Evolutionary conservation across 2,888 invertebrate species (phyloP).

Genomic region (Suillia variegata): DNA sequence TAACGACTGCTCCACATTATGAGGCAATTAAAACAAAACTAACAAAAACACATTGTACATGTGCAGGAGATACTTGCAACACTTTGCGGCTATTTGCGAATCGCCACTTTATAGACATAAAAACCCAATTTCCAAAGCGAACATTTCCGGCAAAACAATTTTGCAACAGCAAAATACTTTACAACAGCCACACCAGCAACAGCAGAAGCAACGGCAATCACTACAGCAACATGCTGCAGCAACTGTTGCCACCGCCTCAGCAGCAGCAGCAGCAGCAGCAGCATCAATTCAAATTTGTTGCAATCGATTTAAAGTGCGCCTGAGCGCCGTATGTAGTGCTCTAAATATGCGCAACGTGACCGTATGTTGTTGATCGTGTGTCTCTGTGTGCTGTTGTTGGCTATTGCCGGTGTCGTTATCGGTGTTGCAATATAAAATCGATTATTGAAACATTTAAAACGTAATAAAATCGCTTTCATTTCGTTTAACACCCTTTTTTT

Average conservation of each 20-base stretch:
- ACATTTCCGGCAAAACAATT: conserved; percentile 35
- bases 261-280: conserved; percentile 21
- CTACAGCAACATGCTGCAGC: conserved; percentile 6
- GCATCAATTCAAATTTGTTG: conserved; percentile 1
- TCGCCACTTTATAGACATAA: conserved; percentile 45
- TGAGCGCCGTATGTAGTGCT: not conserved
- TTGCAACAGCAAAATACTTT: conserved; percentile 1
- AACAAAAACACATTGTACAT: not conserved
- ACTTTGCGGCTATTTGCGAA: not conserved
- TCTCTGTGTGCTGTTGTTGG: conserved; percentile 20
- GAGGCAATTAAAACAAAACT: not conserved
- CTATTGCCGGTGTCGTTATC: not conserved
- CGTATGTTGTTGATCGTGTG: conserved; percentile 11
- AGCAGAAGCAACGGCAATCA: conserved; percentile 16
- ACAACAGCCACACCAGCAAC: not conserved
- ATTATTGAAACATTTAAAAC: conserved; percentile 58
- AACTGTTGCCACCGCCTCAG: conserved; percentile 6
- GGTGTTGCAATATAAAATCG: conserved; percentile 39
- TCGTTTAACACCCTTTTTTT: conserved; percentile 43
- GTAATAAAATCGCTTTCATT: conserved; percentile 47
- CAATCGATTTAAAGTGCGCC: not conserved
- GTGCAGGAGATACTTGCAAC: not conserved
- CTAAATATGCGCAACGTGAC: not conserved
- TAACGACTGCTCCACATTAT: not conserved
- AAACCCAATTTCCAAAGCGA: conserved; percentile 54